Conservation (phyloP, 2,888 invertebrate species). For the Tetramorium bicarinatum region DNA sequence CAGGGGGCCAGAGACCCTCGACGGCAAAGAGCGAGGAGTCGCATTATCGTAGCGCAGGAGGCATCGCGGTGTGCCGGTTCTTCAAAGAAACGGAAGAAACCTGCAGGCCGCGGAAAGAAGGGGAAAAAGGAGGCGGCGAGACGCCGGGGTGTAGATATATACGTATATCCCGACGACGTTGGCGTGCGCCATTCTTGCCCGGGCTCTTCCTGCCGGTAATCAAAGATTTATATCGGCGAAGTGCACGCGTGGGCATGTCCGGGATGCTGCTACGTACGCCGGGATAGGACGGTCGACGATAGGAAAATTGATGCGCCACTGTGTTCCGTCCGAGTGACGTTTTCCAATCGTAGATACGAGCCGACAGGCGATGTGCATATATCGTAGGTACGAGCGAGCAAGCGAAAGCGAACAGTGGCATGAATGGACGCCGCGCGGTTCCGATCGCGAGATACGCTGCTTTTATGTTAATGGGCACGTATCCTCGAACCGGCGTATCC, state of each 20-base stretch:
- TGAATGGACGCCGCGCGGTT: conserved; percentile 70
- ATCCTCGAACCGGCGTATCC: conserved; percentile 50
- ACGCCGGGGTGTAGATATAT: conserved; percentile 63
- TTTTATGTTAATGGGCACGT: conserved; percentile 73
- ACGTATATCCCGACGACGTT: conserved; percentile 27
- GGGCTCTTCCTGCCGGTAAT: conserved; percentile 66
- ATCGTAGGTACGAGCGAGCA: background rate
- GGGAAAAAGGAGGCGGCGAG: conserved; percentile 39
- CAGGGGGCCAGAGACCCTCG: conserved; percentile 71
- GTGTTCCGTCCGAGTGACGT: conserved; percentile 70
- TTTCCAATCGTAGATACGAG: conserved; percentile 70
- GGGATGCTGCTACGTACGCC: conserved; percentile 53
- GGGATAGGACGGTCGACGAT: conserved; percentile 69
- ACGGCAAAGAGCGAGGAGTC: conserved; percentile 66
- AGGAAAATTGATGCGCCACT: conserved; percentile 69
- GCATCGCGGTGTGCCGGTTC: conserved; percentile 54
- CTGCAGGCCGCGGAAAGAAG: background rate
- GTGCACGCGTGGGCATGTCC: conserved; percentile 40
- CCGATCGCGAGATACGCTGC: conserved; percentile 63
- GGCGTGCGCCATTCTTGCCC: conserved; percentile 54
- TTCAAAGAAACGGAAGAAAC: conserved; percentile 69
- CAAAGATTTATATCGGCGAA: conserved; percentile 75
- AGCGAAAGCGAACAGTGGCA: conserved; percentile 68
- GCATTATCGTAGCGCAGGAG: conserved; percentile 67
- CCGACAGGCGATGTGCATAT: background rate